phyloP scores from a whole-genome alignment of 2,797 vertebrate genomes.

The Vespertilio murinus region DNA sequence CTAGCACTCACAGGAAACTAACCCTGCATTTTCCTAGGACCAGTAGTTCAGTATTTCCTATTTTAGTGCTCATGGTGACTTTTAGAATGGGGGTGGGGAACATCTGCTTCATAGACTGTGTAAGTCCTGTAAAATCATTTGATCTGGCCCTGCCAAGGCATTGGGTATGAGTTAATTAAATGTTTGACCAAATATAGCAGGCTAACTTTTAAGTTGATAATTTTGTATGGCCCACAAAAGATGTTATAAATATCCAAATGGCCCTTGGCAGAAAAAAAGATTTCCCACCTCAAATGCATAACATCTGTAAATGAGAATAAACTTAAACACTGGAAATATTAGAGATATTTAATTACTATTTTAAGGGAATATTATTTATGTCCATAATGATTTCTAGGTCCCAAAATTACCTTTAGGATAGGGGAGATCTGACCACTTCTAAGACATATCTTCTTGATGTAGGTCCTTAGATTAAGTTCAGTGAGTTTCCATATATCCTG shows the following conservation, averaged over 20 bases:
- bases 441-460: background rate
- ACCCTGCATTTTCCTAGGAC: background rate
- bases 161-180: too few relatives aligned
- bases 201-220: too few relatives aligned
- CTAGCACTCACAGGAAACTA: background rate
- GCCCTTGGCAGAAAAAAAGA: too few relatives aligned
- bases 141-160: too few relatives aligned
- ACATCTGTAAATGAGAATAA: background rate
- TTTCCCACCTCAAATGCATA: background rate
- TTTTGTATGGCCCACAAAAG: too few relatives aligned
- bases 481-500: background rate
- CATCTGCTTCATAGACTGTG: too few relatives aligned
- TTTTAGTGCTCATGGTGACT: too few relatives aligned
- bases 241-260: too few relatives aligned
- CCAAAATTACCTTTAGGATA: background rate
- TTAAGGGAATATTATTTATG: background rate
- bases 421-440: background rate
- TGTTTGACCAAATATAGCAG: too few relatives aligned
- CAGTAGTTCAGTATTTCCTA: background rate
- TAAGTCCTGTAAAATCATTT: too few relatives aligned
- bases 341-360: constrained; percentile 30
- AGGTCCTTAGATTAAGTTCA: background rate
- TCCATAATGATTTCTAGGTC: background rate
- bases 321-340: background rate
- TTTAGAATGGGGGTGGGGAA: too few relatives aligned